Base-by-base conservation (phyloP, 1,140 invertebrate species). In the Cryptotermes secundus region DNA sequence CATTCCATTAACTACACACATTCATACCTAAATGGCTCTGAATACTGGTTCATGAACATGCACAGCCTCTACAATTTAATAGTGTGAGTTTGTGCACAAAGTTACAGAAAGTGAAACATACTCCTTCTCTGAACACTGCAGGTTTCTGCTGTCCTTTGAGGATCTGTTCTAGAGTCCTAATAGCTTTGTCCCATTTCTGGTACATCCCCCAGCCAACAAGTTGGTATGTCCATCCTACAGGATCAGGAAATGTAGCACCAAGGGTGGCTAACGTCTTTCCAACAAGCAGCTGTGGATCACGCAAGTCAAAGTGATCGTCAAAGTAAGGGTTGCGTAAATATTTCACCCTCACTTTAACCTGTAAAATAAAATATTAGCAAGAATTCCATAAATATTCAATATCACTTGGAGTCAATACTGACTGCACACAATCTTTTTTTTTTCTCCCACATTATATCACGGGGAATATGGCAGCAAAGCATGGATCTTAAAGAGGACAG, bases 231-330 rank as follows among this genome's bases (percentile, higher is more conserved):
- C 91, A 90, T 83, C 92, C 92, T 34, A 95, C 86, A 85, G 90
- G 86, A 87, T 93, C 91, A 82, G 91, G 87, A 34, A 89, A 87
- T 79, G 88, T 86, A 87, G 90, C 91, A 19, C 93, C 93, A 86
- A 93, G 92, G 88, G 92, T 92, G 72, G 88, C 90, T 26, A 98
- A 88, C 1, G 96, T 96, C 91, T 98, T 98, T 10, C 96, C 97
- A 79, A 95, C 90, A 45, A 96, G 89, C 88, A 93, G 90, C 65
- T 90, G 88, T 16, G 93, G 91, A 86, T 96, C 92, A 84, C 88
- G 91, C 7, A 97, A 89, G 90, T 97, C 96, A 91, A 97, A 97
- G 90, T 98, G 96, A 88, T 96, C 94, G 90, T 98, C 97, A 90
- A 94, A 95, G 88, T 91, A 95, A 6, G 93, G 93, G 88, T 98